Conservation (phyloP, 2,888 invertebrate genomes). For the Polydrusus tereticollis region DNA sequence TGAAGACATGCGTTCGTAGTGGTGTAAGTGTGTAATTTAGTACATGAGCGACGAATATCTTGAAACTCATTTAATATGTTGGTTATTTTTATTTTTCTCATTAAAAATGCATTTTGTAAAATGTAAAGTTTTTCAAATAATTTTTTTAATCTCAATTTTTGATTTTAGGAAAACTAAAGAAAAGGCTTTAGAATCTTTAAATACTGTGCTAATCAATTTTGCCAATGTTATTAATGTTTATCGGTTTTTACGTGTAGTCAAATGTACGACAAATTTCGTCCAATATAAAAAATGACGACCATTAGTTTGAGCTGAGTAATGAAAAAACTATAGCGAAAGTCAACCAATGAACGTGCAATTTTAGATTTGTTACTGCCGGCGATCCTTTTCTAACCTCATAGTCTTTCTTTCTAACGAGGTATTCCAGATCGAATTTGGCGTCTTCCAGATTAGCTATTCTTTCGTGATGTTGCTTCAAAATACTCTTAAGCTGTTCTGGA, state of each 20-base stretch:
- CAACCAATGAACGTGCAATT: constrained; percentile 38
- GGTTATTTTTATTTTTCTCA: neutral
- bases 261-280: neutral
- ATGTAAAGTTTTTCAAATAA: no score
- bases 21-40: neutral
- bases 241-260: neutral
- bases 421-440: constrained; percentile 98
- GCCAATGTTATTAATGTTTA: no score
- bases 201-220: no score
- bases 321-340: constrained; percentile 33
- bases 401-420: constrained; percentile 98
- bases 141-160: no score
- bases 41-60: neutral
- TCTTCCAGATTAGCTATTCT: constrained; percentile 92
- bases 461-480: constrained; percentile 88
- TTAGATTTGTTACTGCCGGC: constrained; percentile 21
- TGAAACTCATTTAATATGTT: constrained; percentile 6
- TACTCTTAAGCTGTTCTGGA: constrained; percentile 80
- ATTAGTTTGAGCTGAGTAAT: constrained; percentile 24
- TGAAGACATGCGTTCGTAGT: neutral
- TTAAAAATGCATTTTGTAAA: no score
- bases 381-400: constrained; percentile 85
- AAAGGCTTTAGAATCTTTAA: no score
- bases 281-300: constrained; percentile 4
- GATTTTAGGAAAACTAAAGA: no score